Evolutionary conservation across 2,113 vertebrate species (phyloP).

Genomic region (Bucco capensis): DNA sequence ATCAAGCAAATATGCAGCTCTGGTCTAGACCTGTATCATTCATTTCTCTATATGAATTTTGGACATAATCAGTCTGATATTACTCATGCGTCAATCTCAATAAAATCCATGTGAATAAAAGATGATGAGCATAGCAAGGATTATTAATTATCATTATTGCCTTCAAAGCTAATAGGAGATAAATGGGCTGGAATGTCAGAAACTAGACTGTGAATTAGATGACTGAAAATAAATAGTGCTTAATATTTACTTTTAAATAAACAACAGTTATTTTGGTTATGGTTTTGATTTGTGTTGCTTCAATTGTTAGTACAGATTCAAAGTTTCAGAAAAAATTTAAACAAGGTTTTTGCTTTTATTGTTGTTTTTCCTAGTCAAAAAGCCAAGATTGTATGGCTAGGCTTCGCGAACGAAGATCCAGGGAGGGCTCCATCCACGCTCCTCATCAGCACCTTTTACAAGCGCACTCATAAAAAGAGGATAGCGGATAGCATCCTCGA

Average conservation of each 20-base stretch:
- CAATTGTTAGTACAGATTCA: neutral
- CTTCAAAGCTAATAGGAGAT: neutral
- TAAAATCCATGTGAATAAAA: neutral
- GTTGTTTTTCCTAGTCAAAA: neutral
- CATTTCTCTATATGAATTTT: neutral
- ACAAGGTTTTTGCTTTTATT: no score
- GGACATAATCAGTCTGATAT: fast-evolving
- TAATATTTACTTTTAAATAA: neutral
- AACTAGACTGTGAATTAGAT: neutral
- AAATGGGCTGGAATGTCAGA: neutral
- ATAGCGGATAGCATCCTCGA: no score
- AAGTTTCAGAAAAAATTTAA: neutral
- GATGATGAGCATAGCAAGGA: fast-evolving
- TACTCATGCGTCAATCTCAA: neutral
- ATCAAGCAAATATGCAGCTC: neutral
- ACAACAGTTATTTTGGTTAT: fast-evolving
- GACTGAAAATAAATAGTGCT: neutral
- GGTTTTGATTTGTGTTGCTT: neutral
- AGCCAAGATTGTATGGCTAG: no score
- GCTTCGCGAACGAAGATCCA: no score
- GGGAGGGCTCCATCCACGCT: no score
- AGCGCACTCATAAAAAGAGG: no score
- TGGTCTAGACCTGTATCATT: neutral
- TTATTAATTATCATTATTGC: neutral
- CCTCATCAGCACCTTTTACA: no score